These are phyloP conservation scores for Lepidurus apus DNA, from an alignment of 1,140 invertebrate genomes.

Conservation along the genomic window DNA sequence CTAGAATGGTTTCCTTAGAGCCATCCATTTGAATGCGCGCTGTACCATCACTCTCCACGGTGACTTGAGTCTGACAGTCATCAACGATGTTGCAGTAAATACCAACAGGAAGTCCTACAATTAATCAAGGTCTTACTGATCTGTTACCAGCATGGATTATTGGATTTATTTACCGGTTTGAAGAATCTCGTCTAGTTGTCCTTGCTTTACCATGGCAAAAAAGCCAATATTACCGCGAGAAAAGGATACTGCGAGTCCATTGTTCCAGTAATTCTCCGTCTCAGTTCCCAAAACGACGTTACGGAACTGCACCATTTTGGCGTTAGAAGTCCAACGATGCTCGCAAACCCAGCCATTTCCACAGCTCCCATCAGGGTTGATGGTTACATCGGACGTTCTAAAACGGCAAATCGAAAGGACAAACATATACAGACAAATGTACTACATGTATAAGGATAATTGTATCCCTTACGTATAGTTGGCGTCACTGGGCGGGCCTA, in stretches of 20 bases:
- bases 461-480: neutral
- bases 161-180: slow-evolving; percentile 40
- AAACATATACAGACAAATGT: neutral
- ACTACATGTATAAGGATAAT: neutral
- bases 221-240: slow-evolving; percentile 41
- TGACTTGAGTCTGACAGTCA: slow-evolving; percentile 39
- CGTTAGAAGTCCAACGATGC: slow-evolving; percentile 49
- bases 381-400: slow-evolving; percentile 43
- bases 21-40: slow-evolving; percentile 35
- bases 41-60: slow-evolving; percentile 42
- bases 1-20: slow-evolving; percentile 38
- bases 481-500: slow-evolving; percentile 35
- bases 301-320: slow-evolving; percentile 45
- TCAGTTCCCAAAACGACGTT: slow-evolving; percentile 39
- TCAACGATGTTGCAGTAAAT: slow-evolving; percentile 47
- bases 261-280: slow-evolving; percentile 41
- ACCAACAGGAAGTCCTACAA: slow-evolving; percentile 44
- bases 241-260: slow-evolving; percentile 42
- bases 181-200: slow-evolving; percentile 36
- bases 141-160: neutral
- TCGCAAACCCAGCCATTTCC: slow-evolving; percentile 53
- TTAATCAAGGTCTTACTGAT: neutral
- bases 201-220: slow-evolving; percentile 41
- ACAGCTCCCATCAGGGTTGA: slow-evolving; percentile 44
- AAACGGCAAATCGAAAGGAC: neutral